These are phyloP conservation scores for Astreopora myriophthalma DNA, from an alignment of 64 coral and sea anemone species.

Conservation along the genomic window DNA sequence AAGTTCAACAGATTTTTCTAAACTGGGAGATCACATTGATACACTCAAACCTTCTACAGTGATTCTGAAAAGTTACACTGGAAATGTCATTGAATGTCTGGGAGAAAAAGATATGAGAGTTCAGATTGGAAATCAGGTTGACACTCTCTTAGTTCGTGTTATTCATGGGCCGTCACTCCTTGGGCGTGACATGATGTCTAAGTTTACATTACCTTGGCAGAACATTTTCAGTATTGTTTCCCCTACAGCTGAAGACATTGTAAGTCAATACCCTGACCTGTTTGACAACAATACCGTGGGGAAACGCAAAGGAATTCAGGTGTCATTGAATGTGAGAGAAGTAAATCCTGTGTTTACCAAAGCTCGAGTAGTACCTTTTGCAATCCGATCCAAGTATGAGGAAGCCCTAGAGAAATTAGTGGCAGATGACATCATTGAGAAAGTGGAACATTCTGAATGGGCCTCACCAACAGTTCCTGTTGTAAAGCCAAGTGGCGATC, in stretches of 20 bases:
- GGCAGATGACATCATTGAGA: slow-evolving; percentile 59
- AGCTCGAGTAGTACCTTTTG: slow-evolving; percentile 48
- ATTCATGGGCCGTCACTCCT: slow-evolving; percentile 53
- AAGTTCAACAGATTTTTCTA: slow-evolving; percentile 36
- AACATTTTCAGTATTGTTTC: slow-evolving; percentile 56
- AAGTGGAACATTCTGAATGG: slow-evolving; percentile 67
- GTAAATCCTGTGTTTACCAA: slow-evolving; percentile 65
- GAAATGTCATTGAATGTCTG: slow-evolving; percentile 19
- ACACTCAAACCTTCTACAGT: slow-evolving; percentile 39
- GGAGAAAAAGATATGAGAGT: slow-evolving; percentile 44
- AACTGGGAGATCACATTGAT: slow-evolving; percentile 19
- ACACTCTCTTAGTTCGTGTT: background rate
- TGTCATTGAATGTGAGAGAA: slow-evolving; percentile 48
- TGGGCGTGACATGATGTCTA: slow-evolving; percentile 61
- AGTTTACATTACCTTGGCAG: slow-evolving; percentile 62
- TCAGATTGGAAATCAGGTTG: slow-evolving; percentile 42
- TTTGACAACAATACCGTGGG: slow-evolving; percentile 63
- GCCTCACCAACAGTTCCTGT: slow-evolving; percentile 65
- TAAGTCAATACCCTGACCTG: slow-evolving; percentile 41
- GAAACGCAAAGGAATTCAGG: slow-evolving; percentile 62
- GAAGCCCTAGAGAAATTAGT: slow-evolving; percentile 31
- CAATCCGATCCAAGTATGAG: slow-evolving; percentile 20
- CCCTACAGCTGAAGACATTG: slow-evolving; percentile 57
- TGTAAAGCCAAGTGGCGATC: slow-evolving; percentile 25
- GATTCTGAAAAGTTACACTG: slow-evolving; percentile 59